A percentile compares a stretch with the other conserved stretches of the same genome.
These are phyloP conservation scores for Scelioninae gen. 1 DNA, from an alignment of 2,888 invertebrate genomes.

Conservation along the genomic window DNA sequence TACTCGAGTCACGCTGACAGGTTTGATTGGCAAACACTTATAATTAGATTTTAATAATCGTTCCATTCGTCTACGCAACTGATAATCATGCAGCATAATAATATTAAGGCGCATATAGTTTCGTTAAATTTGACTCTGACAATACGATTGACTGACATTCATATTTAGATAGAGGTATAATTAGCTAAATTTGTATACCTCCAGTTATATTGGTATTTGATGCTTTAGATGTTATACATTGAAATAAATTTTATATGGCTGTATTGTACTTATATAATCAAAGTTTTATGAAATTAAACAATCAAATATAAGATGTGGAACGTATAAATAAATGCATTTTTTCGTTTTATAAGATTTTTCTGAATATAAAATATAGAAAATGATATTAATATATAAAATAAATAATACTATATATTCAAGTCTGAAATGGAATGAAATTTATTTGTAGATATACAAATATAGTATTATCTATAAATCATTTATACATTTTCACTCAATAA, in stretches of 20 bases:
- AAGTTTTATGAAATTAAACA: not conserved
- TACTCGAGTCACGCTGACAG: constrained; percentile 87
- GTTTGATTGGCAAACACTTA: constrained; percentile 87
- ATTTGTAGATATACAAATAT: too few species aligned
- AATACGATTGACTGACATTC: constrained; percentile 36
- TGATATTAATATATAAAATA: too few species aligned
- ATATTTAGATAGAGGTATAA: constrained; percentile 5
- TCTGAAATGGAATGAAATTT: too few species aligned
- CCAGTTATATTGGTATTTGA: not conserved
- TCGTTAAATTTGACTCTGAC: constrained; percentile 36
- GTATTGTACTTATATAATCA: not conserved
- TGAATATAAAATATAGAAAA: too few species aligned
- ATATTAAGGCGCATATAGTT: constrained; percentile 7
- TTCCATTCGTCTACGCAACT: constrained; percentile 28
- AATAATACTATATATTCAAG: too few species aligned
- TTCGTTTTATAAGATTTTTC: too few species aligned
- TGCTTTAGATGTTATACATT: constrained; percentile 13
- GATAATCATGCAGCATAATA: constrained; percentile 36
- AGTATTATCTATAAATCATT: too few species aligned
- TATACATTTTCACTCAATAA: too few species aligned
- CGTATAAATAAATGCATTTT: too few species aligned
- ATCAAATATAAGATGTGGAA: too few species aligned
- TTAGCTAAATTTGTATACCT: constrained; percentile 6
- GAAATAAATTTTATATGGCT: not conserved
- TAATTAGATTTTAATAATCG: constrained; percentile 75